Base-by-base conservation (phyloP, 2,113 vertebrate genomes). In the Strigops habroptila region DNA sequence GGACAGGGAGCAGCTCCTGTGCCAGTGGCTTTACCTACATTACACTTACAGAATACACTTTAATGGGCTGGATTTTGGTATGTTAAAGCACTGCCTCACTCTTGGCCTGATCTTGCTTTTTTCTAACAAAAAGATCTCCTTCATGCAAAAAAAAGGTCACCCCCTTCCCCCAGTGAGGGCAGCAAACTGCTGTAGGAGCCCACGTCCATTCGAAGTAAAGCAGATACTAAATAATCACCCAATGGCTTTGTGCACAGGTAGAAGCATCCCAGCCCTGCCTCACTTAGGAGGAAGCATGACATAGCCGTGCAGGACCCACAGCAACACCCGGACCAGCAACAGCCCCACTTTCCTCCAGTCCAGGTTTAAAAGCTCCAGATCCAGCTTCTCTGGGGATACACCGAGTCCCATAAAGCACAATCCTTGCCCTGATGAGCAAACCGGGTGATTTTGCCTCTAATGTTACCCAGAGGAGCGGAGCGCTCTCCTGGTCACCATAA, bases 261-360 rank as follows among this genome's bases (percentile, higher is more conserved):
- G 49, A 35, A 75, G 14, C 46, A 83, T 13, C 82, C 60, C 81
- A 70, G 62, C 10, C 33, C 78, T 64, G 48, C 82, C 10, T 64
- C 1, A 2, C 30, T 17, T 17, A 17, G 7, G 14, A 7, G 15
- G n/a, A 25, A 76, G 41, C 1, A 3, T 2, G 31, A 68, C 0
- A 7, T 18, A 35, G 69, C 64, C 68, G 25, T 14, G 18, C 64
- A 59, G 80, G 43, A 74, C 59, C 21, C 12, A 4, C 25, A 37
- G 63, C 28, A 33, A 14, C 0, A 0, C 49, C 78, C 0, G 2
- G 23, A 23, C 5, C 35, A 43, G 62, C 21, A 24, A 9, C 0
- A 21, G 48, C 33, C 41, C 21, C 18, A 3, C 3, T 4, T 22
- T 7, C 19, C 22, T 37, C 57, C 7, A 13, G 30, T 1, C 33